Percentiles rank a stretch among this genome's conserved stretches.
phyloP scores from a whole-genome alignment of 2,797 vertebrate genomes.

The Philypnodon macrostomus region DNA sequence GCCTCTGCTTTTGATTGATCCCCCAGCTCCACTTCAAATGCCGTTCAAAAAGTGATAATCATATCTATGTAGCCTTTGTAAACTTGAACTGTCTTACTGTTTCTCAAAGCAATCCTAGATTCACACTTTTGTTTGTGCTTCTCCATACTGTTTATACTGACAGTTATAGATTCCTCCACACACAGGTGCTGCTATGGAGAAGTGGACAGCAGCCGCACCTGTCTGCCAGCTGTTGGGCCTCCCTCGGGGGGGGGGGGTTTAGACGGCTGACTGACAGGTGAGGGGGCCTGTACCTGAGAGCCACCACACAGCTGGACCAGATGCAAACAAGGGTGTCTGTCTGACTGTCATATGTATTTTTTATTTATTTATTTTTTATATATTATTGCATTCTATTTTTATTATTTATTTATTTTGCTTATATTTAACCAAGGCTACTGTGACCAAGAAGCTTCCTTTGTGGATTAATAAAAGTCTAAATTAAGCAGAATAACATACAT shows the following conservation, averaged over 20 bases:
- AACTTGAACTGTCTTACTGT: conserved; percentile 20
- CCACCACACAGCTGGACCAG: conserved; percentile 72
- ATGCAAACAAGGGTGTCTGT: conserved; percentile 59
- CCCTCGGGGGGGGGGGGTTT: conserved; percentile 76
- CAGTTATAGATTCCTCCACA: conserved; percentile 31
- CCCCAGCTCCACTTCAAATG: conserved; percentile 42
- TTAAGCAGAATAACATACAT: too few relatives aligned
- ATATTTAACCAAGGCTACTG: too few relatives aligned
- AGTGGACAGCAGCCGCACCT: conserved; percentile 65
- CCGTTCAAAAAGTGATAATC: too few relatives aligned
- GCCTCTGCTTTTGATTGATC: conserved; percentile 75
- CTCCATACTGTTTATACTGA: conserved; percentile 10
- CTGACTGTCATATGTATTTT: too few relatives aligned
- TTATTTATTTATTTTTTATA: too few relatives aligned
- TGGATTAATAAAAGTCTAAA: too few relatives aligned
- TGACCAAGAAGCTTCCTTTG: too few relatives aligned
- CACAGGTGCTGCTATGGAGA: conserved; percentile 56
- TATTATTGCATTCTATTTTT: too few relatives aligned
- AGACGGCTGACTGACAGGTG: conserved; percentile 70
- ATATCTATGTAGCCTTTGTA: conserved; percentile 35
- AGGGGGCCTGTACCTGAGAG: conserved; percentile 60
- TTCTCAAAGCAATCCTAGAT: conserved; percentile 17
- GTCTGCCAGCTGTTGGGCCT: conserved; percentile 77
- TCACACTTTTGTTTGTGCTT: conserved; percentile 21
- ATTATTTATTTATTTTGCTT: conserved; percentile 1